Evolutionary conservation across 2,888 invertebrate genomes (phyloP).

Genomic region (Troides aeacus): DNA sequence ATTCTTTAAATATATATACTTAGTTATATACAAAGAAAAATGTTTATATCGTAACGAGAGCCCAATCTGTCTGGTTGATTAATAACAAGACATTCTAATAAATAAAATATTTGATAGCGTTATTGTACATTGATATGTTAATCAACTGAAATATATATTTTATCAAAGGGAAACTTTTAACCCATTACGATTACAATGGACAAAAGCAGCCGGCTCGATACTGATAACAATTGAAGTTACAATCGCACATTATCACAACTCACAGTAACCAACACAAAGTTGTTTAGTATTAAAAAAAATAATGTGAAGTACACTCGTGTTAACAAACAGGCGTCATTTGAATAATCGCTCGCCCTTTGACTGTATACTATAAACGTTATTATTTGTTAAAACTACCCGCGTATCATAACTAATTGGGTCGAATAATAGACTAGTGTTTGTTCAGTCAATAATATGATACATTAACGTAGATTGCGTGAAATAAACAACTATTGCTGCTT

Average conservation of each 20-base stretch:
- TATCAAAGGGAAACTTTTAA: slow-evolving; percentile 9
- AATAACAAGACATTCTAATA: background rate
- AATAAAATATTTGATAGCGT: background rate
- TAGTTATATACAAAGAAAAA: background rate
- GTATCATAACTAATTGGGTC: slow-evolving; percentile 19
- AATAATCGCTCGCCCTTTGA: slow-evolving; percentile 27
- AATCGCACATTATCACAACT: slow-evolving; percentile 15
- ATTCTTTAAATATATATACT: background rate
- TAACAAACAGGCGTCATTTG: slow-evolving; percentile 14
- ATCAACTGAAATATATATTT: slow-evolving; percentile 14
- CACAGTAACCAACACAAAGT: slow-evolving; percentile 16
- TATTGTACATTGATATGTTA: background rate
- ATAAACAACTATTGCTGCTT: slow-evolving; percentile 18
- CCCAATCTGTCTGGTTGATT: background rate
- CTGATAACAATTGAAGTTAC: slow-evolving; percentile 19
- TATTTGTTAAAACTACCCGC: slow-evolving; percentile 23
- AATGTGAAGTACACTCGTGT: slow-evolving; percentile 19
- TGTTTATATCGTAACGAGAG: background rate
- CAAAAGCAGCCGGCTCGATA: background rate
- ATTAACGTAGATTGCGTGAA: background rate
- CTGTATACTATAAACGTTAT: slow-evolving; percentile 4
- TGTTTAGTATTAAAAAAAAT: slow-evolving; percentile 14
- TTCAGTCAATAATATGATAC: background rate
- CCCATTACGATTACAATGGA: slow-evolving; percentile 5
- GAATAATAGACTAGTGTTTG: slow-evolving; percentile 11